Evolutionary conservation across 2,888 invertebrate genomes (phyloP), one percentile per base, ranked within the genome.

Genomic region (Agonopterix heracliana): DNA sequence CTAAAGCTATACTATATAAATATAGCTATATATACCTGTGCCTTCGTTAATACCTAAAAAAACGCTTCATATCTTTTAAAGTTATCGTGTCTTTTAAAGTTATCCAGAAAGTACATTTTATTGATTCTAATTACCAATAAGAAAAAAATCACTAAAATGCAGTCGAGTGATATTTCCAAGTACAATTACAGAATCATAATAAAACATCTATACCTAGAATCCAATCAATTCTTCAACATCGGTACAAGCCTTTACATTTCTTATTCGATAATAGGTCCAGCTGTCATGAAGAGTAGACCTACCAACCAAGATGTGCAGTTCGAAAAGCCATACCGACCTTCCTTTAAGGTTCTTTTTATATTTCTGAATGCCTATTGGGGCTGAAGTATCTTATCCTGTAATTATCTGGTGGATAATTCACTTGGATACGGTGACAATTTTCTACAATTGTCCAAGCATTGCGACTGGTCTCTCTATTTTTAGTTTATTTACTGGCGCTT

Each of bases 391-490:
- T 66, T 74, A 78, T 75, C 73, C 73, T 60, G 71, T 68, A 78
- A 81, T 82, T 79, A 83, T 69, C 66, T 54, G 52, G 54, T 46
- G 64, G 73, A 72, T 80, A 76, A 81, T 78, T 78, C 67, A 62
- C 62, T 64, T 51, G 56, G 64, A 59, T 68, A 68, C 66, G 61
- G 73, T 76, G 81, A 79, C 80, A 71, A 78, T 81, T 79, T 75
- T 70, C 64, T 74, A 66, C 66, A 66, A 67, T 72, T 63, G 65
- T 69, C 46, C 42, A 44, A 46, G 49, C 35, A 52, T 50, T 44
- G 14, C 35, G 60, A 64, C 61, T 50, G 57, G 64, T 67, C 57
- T 56, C 48, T 8, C 57, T 63, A 64, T 64, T 64, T 63, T 62
- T 64, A 59, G 54, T 57, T 50, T 47, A 26, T 44, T 47, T 42